phyloP scores from a whole-genome alignment of 2,113 vertebrate genomes.

The Sceloporus tristichus region DNA sequence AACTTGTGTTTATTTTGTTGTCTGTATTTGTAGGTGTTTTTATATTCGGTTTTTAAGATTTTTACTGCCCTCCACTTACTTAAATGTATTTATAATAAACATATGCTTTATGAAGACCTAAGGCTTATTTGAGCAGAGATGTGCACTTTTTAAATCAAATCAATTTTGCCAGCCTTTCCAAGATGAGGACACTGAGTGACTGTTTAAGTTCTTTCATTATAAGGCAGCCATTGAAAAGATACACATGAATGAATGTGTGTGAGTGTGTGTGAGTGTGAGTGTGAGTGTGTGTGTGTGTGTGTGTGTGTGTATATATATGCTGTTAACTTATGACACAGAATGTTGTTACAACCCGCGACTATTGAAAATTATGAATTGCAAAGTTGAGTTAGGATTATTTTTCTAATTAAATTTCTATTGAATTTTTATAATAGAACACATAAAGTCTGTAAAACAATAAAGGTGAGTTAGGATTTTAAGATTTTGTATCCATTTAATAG shows the following conservation, averaged over 20 bases:
- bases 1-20: not conserved
- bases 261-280: too few relatives aligned
- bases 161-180: not conserved
- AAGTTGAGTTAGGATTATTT: not conserved
- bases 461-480: not conserved
- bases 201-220: not conserved
- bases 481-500: not conserved
- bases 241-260: not conserved
- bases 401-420: too few relatives aligned
- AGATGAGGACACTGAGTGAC: not conserved
- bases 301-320: too few relatives aligned
- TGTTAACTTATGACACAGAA: not conserved
- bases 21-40: not conserved
- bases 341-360: not conserved
- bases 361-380: not conserved
- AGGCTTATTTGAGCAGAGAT: too few relatives aligned
- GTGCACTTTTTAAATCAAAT: not conserved
- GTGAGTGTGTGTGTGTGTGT: too few relatives aligned
- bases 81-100: slow-evolving; percentile 1
- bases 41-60: not conserved
- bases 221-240: not conserved
- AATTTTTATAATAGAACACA: too few relatives aligned
- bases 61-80: not conserved
- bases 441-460: too few relatives aligned
- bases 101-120: too few relatives aligned